Conservation (phyloP, 2,113 vertebrate species). For the Syrmaticus mikado region DNA sequence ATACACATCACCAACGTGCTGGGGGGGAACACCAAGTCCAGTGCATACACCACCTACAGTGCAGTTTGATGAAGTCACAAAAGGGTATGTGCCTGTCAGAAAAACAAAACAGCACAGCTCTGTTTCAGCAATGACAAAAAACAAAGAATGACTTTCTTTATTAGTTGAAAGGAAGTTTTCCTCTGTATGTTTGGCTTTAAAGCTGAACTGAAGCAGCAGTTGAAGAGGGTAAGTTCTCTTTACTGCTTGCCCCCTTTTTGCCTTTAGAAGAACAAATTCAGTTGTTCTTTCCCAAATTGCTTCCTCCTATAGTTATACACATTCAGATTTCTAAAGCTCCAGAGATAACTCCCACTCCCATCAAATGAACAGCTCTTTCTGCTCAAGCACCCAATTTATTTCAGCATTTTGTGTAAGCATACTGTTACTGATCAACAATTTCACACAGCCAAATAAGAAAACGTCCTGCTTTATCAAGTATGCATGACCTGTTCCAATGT, state of each 20-base stretch:
- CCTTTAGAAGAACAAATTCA: neutral
- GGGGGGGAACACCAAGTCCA: slow-evolving; percentile 92
- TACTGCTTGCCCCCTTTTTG: neutral
- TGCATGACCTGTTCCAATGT: neutral
- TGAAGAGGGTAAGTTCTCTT: neutral
- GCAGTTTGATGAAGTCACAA: slow-evolving; percentile 98
- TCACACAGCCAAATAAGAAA: neutral
- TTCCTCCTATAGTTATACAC: neutral
- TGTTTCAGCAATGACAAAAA: neutral
- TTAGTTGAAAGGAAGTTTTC: neutral
- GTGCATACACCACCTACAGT: slow-evolving; percentile 95
- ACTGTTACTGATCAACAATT: neutral
- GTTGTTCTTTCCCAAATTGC: neutral
- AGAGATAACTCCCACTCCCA: neutral
- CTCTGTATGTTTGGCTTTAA: neutral
- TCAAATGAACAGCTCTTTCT: neutral
- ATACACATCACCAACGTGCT: slow-evolving; percentile 93
- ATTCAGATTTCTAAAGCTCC: neutral
- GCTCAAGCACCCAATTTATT: neutral
- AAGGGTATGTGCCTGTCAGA: slow-evolving; percentile 93
- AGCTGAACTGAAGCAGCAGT: neutral
- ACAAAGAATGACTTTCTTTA: neutral
- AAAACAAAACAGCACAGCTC: neutral
- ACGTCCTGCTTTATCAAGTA: neutral
- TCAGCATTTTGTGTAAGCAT: neutral